phyloP scores from a whole-genome alignment of 2,888 invertebrate genomes.

The Antheraea yamamai region DNA sequence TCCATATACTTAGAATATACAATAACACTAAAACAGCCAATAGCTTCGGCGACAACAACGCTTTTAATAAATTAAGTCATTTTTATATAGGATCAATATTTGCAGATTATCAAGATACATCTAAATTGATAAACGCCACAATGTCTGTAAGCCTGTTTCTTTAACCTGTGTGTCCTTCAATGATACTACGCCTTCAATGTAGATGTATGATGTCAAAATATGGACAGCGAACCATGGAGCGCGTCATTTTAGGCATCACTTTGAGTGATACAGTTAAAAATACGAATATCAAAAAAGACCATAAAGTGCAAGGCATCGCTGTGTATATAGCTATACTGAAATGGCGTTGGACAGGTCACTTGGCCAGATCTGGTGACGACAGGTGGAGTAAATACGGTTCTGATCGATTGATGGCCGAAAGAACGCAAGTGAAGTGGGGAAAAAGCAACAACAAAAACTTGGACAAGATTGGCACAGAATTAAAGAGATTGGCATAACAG shows the following conservation, averaged over 20 bases:
- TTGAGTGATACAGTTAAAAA: background rate
- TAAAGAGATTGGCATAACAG: background rate
- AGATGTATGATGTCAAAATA: background rate
- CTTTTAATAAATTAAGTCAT: background rate
- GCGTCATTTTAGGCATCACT: too few relatives aligned
- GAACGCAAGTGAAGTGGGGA: background rate
- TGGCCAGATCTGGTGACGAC: background rate
- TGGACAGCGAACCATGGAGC: background rate
- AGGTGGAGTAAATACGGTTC: background rate
- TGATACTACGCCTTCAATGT: too few relatives aligned
- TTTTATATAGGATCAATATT: background rate
- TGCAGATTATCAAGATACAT: background rate
- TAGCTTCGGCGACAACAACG: background rate
- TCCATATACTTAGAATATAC: background rate
- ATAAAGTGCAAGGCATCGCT: background rate
- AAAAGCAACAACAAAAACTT: background rate
- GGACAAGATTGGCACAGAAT: background rate
- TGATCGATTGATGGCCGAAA: background rate
- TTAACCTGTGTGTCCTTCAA: too few relatives aligned
- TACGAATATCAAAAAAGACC: background rate
- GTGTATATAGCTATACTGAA: background rate
- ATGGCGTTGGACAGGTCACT: background rate
- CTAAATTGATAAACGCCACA: too few relatives aligned
- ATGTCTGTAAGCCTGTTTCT: too few relatives aligned
- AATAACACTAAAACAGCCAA: background rate